Percentiles rank a stretch among this genome's conserved stretches.
Conservation (phyloP, 2,797 vertebrate genomes). For the Helarctos malayanus region DNA sequence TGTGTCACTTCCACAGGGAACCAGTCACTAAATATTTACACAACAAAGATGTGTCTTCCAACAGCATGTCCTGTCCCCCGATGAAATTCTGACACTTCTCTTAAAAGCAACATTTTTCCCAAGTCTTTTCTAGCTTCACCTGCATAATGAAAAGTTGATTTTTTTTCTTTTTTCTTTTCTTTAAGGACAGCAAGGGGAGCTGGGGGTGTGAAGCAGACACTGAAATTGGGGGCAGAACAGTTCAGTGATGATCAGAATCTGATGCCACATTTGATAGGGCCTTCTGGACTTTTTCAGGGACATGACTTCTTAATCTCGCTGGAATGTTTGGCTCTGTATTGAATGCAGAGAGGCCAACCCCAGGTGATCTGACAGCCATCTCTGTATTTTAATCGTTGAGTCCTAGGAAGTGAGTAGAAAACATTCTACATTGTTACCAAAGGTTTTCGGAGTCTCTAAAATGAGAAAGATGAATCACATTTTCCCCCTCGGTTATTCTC, state of each 20-base stretch:
- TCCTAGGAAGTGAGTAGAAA: conserved; percentile 24
- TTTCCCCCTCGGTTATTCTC: neutral
- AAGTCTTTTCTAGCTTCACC: neutral
- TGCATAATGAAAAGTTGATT: neutral
- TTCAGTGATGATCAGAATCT: neutral
- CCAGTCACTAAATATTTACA: neutral
- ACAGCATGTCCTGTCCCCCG: neutral
- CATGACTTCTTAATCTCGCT: neutral
- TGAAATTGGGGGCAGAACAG: neutral
- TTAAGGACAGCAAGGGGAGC: accelerated
- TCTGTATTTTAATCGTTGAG: neutral
- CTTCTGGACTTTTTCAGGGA: neutral
- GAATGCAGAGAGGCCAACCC: neutral
- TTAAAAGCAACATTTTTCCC: neutral
- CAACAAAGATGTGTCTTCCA: neutral
- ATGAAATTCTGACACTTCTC: neutral
- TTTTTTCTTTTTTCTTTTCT: too few species aligned
- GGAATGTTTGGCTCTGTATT: neutral
- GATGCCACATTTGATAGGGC: neutral
- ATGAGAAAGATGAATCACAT: neutral
- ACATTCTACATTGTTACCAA: neutral
- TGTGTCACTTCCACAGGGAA: neutral
- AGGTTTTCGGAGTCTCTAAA: neutral
- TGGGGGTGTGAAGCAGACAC: neutral
- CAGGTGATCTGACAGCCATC: neutral